A percentile compares a stretch with the other conserved stretches of the same genome.
phyloP scores from a whole-genome alignment of 2,113 vertebrate species.

The Ardeotis arabs region DNA sequence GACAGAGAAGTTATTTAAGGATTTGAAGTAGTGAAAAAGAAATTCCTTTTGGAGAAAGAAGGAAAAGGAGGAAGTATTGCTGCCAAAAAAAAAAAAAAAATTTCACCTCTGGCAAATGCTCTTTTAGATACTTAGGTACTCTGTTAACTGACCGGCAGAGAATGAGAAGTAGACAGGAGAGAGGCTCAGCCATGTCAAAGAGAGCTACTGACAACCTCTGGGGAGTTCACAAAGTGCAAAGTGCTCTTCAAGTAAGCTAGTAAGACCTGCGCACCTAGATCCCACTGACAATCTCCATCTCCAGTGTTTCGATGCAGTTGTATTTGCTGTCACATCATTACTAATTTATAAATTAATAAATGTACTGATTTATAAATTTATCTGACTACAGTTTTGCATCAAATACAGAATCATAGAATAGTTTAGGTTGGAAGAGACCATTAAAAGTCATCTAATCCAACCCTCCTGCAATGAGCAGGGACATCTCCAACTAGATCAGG shows the following conservation, averaged over 20 bases:
- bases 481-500: too few relatives aligned
- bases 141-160: not conserved
- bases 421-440: too few relatives aligned
- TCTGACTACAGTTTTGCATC: not conserved
- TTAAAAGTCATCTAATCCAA: too few relatives aligned
- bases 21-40: not conserved
- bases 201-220: not conserved
- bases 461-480: too few relatives aligned
- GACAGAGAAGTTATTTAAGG: not conserved
- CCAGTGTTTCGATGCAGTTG: not conserved
- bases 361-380: not conserved
- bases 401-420: not conserved
- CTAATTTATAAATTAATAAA: not conserved
- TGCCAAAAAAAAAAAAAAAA: not conserved
- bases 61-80: not conserved
- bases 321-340: not conserved
- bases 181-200: not conserved
- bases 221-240: not conserved
- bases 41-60: not conserved
- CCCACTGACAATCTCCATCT: not conserved
- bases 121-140: not conserved
- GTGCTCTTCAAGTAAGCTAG: not conserved
- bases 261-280: not conserved
- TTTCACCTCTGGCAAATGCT: not conserved
- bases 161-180: not conserved